These are phyloP conservation scores for Eupithecia inturbata DNA, from an alignment of 2,888 invertebrate species.

Conservation along the genomic window DNA sequence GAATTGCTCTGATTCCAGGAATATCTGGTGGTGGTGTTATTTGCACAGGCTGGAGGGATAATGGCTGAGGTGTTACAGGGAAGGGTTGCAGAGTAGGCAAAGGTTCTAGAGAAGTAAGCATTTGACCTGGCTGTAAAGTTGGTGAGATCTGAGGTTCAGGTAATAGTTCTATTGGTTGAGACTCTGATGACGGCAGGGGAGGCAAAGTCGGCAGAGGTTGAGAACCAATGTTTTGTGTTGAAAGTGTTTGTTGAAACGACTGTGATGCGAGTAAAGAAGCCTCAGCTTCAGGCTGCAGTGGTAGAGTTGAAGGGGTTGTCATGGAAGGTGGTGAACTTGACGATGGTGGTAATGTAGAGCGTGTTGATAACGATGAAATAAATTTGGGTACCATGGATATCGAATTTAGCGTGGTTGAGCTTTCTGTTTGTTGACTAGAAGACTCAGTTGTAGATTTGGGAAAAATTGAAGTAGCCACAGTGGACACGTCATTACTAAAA, in stretches of 20 bases:
- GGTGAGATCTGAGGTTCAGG: conserved; percentile 21
- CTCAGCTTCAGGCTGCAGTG: conserved; percentile 21
- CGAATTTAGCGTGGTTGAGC: conserved; percentile 9
- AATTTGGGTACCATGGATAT: conserved; percentile 25
- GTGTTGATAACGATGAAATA: conserved; percentile 23
- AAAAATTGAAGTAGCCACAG: conserved; percentile 15
- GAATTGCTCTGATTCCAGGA: conserved; percentile 18
- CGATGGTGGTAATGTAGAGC: conserved; percentile 12
- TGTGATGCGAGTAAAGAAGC: conserved; percentile 7
- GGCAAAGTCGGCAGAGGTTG: conserved; percentile 14
- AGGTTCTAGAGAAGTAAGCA: conserved; percentile 24
- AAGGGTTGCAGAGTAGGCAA: conserved; percentile 22
- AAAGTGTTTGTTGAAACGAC: conserved; percentile 13
- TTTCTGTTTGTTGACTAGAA: conserved; percentile 20
- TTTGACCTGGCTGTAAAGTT: conserved; percentile 18
- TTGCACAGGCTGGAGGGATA: neutral
- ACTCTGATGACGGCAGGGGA: conserved; percentile 13
- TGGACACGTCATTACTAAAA: conserved; percentile 18
- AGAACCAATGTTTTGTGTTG: conserved; percentile 18
- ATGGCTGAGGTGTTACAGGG: conserved; percentile 20
- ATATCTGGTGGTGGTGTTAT: conserved; percentile 25
- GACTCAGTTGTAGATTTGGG: conserved; percentile 17
- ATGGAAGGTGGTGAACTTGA: conserved; percentile 19
- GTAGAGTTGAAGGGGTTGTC: conserved; percentile 13
- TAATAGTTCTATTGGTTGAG: conserved; percentile 15